Percentiles rank a stretch among this genome's conserved stretches.
Evolutionary conservation across 1,140 invertebrate genomes (phyloP).

Genomic region (Acromyrmex echinatior): DNA sequence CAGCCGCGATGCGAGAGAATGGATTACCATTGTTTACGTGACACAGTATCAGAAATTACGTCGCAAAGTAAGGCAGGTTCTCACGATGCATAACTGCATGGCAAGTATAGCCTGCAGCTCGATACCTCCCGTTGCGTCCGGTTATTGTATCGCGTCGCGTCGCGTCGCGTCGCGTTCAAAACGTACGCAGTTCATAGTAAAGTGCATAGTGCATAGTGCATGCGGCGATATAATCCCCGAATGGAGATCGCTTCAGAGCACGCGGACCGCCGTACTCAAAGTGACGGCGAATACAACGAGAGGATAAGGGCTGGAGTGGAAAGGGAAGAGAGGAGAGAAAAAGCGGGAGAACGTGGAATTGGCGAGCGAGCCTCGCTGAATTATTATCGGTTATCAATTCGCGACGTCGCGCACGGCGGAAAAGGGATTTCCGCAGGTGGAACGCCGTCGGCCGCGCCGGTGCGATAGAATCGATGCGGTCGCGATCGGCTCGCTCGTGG

Average conservation of each 20-base stretch:
- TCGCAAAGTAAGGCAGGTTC: slow-evolving; percentile 57
- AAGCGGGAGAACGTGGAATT: slow-evolving; percentile 48
- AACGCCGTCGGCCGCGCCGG: background rate
- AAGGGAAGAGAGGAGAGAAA: background rate
- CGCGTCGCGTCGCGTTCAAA: slow-evolving; percentile 40
- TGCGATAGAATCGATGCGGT: slow-evolving; percentile 8
- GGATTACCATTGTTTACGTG: slow-evolving; percentile 63
- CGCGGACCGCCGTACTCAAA: slow-evolving; percentile 18
- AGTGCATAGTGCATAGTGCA: slow-evolving; percentile 21
- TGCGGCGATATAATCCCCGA: slow-evolving; percentile 29
- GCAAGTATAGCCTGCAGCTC: slow-evolving; percentile 55
- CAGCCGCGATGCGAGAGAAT: background rate
- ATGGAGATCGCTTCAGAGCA: slow-evolving; percentile 46
- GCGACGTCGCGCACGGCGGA: slow-evolving; percentile 46
- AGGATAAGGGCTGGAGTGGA: background rate
- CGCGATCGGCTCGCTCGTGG: slow-evolving; percentile 23
- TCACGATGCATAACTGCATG: slow-evolving; percentile 59
- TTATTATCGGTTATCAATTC: slow-evolving; percentile 63
- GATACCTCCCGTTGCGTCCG: slow-evolving; percentile 46
- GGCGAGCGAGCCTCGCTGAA: slow-evolving; percentile 53
- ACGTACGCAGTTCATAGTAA: slow-evolving; percentile 43
- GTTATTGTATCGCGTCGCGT: slow-evolving; percentile 24
- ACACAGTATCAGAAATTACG: slow-evolving; percentile 60
- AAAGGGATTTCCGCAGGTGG: slow-evolving; percentile 54
- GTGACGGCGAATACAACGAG: slow-evolving; percentile 17